Base-by-base conservation (phyloP, 2,888 invertebrate genomes). In the Eugnorisma glareosa region DNA sequence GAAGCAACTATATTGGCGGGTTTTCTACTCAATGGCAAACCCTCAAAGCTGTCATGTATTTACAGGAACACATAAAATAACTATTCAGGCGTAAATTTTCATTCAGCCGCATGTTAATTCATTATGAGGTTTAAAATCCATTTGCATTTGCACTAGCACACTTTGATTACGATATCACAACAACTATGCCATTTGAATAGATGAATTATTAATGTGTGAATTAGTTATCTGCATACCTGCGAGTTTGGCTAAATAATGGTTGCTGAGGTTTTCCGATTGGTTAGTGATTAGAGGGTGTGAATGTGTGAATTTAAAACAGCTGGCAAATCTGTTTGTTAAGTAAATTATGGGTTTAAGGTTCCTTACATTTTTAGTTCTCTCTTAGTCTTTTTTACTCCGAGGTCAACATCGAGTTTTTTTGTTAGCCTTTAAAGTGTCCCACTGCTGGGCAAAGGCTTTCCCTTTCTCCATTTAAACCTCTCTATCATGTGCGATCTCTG, bases 201-300 rank as follows among this genome's bases (percentile, higher is more conserved):
- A 76, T 87, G 57, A 86, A 88, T 87, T 68, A 85, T 83, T 51
- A 64, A 59, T 72, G 31, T 8, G 28, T 80, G 73, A 86, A 83
- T 86, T 84, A 83, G 61, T 82, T 67, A 77, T 2, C 45, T 3
- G 61, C 57, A 54, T 54, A 61, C 11, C 61, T 61, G 61, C 1
- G 21, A 21, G 68, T 78, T 74, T 72, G 67, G 48, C 59, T 73
- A 24, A 79, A 67, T 76, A 48, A 31, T 43, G n/a, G 40, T 40
- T 64, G 74, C 72, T 81, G 83, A 59, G 76, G 75, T 80, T 77
- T 86, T 63, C 64, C 28, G 61, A 83, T 78, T 66, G 43, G 35
- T 48, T 77, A 1, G 24, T 57, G 31, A 48, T 67, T 81, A 72
- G 43, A n/a, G 35, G 40, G 43, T 21, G 59, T 59, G 28, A 59